Evolutionary conservation across 2,113 vertebrate species (phyloP).

Genomic region (Cariama cristata): DNA sequence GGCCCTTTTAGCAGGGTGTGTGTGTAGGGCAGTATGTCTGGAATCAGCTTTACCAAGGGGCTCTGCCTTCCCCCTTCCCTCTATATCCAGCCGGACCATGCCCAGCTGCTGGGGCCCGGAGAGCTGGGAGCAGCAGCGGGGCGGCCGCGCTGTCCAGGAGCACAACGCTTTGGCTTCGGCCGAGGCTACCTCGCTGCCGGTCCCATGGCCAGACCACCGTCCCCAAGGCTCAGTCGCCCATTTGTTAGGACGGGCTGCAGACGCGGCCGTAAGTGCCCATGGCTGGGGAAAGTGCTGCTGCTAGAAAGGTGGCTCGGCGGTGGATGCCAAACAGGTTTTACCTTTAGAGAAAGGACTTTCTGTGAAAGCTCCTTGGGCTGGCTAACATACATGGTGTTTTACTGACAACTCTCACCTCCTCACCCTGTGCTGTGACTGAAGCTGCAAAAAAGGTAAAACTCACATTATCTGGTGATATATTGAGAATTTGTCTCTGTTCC

Average conservation of each 20-base stretch:
- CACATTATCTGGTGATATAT: not conserved
- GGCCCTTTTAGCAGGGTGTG: not conserved
- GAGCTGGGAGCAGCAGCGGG: slow-evolving; percentile 34
- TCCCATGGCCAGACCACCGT: rapidly evolving
- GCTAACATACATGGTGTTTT: not conserved
- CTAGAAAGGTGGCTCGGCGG: not conserved
- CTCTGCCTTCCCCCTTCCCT: not conserved
- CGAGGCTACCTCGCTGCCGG: rapidly evolving
- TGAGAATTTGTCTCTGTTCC: not conserved
- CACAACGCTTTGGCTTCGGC: not conserved
- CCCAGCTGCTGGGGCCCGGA: slow-evolving; percentile 49
- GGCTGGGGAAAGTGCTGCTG: not conserved
- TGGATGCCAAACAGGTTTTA: not conserved
- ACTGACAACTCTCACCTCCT: not conserved
- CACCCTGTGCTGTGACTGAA: not conserved
- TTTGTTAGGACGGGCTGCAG: not conserved
- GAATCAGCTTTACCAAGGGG: slow-evolving; percentile 19
- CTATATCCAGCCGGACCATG: not conserved
- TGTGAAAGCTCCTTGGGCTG: not conserved
- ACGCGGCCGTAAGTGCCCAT: rapidly evolving
- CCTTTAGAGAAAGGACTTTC: not conserved
- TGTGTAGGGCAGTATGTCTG: not conserved
- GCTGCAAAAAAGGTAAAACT: not conserved
- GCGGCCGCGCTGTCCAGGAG: not conserved
- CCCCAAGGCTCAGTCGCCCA: not conserved